A percentile compares a stretch with the other conserved stretches of the same genome.
Conservation (phyloP, 2,113 vertebrate genomes). For the Symphodus melops region DNA sequence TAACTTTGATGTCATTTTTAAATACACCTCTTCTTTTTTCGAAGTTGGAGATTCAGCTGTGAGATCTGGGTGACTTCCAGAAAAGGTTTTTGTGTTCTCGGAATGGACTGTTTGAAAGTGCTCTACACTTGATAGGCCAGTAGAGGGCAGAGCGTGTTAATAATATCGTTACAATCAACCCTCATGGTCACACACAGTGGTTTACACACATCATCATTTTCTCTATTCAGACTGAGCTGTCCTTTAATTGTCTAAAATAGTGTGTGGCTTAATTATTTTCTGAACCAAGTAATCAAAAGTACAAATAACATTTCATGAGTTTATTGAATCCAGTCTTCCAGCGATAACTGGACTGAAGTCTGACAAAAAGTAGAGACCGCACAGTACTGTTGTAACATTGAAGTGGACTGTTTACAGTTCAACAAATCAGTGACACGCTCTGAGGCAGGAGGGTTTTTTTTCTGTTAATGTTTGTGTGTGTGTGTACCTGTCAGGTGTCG, state of each 20-base stretch:
- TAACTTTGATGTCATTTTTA: too few species aligned
- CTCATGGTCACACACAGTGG: not conserved
- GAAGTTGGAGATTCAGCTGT: not conserved
- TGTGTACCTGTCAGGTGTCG: slow-evolving; percentile 82
- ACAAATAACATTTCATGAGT: too few species aligned
- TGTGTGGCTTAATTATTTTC: too few species aligned
- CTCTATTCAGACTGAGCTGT: not conserved
- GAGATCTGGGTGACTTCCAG: not conserved
- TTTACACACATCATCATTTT: not conserved
- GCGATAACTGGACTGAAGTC: too few species aligned
- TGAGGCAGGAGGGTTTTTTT: not conserved
- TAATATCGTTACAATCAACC: not conserved
- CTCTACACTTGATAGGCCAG: slow-evolving; percentile 13
- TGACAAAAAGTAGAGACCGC: too few species aligned
- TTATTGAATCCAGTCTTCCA: too few species aligned
- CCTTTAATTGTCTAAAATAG: too few species aligned
- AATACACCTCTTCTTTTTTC: too few species aligned
- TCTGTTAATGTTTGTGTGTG: not conserved
- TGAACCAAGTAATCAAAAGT: too few species aligned
- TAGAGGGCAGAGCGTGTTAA: slow-evolving; percentile 35
- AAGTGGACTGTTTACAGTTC: not conserved
- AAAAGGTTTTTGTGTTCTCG: too few species aligned
- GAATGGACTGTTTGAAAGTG: not conserved
- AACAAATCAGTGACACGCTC: not conserved
- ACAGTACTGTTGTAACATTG: not conserved